Base-by-base conservation (phyloP, 2,797 vertebrate genomes). In the Cossypha caffra region DNA sequence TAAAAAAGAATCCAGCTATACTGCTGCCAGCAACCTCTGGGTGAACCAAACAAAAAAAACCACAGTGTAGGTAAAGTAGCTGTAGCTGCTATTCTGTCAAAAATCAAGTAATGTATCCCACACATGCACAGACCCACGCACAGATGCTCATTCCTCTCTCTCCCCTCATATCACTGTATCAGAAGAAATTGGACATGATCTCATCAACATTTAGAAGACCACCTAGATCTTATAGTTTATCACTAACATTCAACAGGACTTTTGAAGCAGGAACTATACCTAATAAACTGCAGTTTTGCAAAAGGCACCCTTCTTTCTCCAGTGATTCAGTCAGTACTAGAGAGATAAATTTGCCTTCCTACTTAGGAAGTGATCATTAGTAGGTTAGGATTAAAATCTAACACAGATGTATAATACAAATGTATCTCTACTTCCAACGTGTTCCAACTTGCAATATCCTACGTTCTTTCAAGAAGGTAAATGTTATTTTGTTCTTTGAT, bases 21-120 rank as follows among this genome's bases (percentile, higher is more conserved):
- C 23, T 75, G 75, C 66, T 84, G 88, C 66, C 92, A 93, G 67
- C 45, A 93, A 93, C n/a, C 66, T 72, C 71, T 81, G 38, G 28
- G 77, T 52, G 64, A 94, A 87, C 37, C 52, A 81, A 43, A 9
- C 21, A 51, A 48, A 67, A 66, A 80, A 55, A 72, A 48, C 0
- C 43, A 75, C 35, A 33, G 20, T 64, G 35, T 17, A 74, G 29
- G 62, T 72, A 57, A 81, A 85, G 33, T 20, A 69, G 29, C 2
- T 37, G 16, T 64, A 78, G 33, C 14, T 89, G 35, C 37, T 85
- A 9, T 38, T 86, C 47, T 61, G 57, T 18, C 20, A 2, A 37
- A 95, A 91, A 58, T 71, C n/a, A 66, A 54, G 20, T 52, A 71
- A 47, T 8, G 5, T 40, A 72, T 64, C 52, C 28, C 63, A 47